A percentile compares a stretch with the other conserved stretches of the same genome.
Conservation (phyloP, 2,113 vertebrate species). For the Hypomesus transpacificus region DNA sequence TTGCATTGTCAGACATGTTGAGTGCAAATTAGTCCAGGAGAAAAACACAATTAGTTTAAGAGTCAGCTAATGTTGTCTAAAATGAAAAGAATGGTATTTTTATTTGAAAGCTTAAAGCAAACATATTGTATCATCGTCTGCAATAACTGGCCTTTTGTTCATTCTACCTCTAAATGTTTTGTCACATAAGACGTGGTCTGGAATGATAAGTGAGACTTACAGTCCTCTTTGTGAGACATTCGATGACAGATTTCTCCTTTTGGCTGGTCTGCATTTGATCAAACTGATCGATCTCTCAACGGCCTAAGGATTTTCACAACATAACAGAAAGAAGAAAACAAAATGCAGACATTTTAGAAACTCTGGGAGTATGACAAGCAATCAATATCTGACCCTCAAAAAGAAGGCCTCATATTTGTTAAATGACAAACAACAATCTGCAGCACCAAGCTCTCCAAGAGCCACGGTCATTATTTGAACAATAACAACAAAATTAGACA, state of each 20-base stretch:
- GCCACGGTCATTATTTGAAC: slow-evolving; percentile 51
- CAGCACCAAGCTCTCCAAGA: slow-evolving; percentile 49
- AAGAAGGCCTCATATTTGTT: slow-evolving; percentile 44
- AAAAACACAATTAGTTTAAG: slow-evolving; percentile 56
- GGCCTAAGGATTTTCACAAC: slow-evolving; percentile 54
- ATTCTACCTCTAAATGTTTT: slow-evolving; percentile 46
- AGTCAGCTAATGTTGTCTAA: slow-evolving; percentile 60
- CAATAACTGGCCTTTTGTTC: slow-evolving; percentile 39
- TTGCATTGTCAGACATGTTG: slow-evolving; percentile 36
- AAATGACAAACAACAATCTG: slow-evolving; percentile 65
- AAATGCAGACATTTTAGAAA: neutral
- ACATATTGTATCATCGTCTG: slow-evolving; percentile 43
- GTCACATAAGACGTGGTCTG: neutral
- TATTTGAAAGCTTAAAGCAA: neutral
- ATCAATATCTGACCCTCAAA: slow-evolving; percentile 63
- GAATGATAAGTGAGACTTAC: neutral
- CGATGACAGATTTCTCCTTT: slow-evolving; percentile 48
- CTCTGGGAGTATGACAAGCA: slow-evolving; percentile 3
- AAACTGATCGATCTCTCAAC: slow-evolving; percentile 61
- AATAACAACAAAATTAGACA: slow-evolving; percentile 45
- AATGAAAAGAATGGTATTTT: slow-evolving; percentile 53
- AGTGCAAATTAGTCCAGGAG: slow-evolving; percentile 58
- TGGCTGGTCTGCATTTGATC: slow-evolving; percentile 51
- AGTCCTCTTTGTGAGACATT: slow-evolving; percentile 2
- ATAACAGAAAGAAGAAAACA: slow-evolving; percentile 44